Evolutionary conservation across 1,140 invertebrate species (phyloP).

Genomic region (Muscidifurax raptorellus): DNA sequence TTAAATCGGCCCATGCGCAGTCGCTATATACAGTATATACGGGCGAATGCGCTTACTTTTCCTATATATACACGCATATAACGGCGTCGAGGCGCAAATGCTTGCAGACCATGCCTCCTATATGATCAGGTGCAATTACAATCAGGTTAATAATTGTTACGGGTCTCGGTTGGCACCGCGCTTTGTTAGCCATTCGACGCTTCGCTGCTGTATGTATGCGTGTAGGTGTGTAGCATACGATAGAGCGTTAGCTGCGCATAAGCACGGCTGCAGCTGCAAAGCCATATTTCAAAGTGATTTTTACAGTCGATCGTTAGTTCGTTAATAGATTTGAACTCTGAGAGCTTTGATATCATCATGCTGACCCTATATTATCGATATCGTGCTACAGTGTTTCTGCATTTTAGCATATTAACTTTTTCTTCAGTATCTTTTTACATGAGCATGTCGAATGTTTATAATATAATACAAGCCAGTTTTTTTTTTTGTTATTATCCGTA

Average conservation of each 20-base stretch:
- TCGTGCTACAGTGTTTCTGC: no score
- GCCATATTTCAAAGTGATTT: slow-evolving; percentile 19
- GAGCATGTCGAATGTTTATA: no score
- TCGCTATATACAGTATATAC: background rate
- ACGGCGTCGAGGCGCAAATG: slow-evolving; percentile 5
- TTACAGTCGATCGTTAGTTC: slow-evolving; percentile 1
- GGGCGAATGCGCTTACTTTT: background rate
- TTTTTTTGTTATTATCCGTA: no score
- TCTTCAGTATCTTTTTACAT: no score
- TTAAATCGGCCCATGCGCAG: slow-evolving; percentile 59
- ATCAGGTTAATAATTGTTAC: slow-evolving; percentile 73
- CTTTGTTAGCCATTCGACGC: background rate
- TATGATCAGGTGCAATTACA: slow-evolving; percentile 73
- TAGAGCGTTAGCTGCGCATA: background rate
- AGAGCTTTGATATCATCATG: background rate
- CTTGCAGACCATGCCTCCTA: slow-evolving; percentile 54
- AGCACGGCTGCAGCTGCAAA: slow-evolving; percentile 10
- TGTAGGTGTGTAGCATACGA: background rate
- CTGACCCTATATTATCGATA: no score
- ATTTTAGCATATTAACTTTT: no score
- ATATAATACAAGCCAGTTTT: no score
- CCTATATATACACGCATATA: background rate
- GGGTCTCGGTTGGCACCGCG: slow-evolving; percentile 38
- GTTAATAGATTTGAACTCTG: slow-evolving; percentile 15
- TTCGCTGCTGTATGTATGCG: background rate